Evolutionary conservation across 1,140 invertebrate species (phyloP), one percentile per base, ranked within the genome.

Genomic region (Pissodes strobi): DNA sequence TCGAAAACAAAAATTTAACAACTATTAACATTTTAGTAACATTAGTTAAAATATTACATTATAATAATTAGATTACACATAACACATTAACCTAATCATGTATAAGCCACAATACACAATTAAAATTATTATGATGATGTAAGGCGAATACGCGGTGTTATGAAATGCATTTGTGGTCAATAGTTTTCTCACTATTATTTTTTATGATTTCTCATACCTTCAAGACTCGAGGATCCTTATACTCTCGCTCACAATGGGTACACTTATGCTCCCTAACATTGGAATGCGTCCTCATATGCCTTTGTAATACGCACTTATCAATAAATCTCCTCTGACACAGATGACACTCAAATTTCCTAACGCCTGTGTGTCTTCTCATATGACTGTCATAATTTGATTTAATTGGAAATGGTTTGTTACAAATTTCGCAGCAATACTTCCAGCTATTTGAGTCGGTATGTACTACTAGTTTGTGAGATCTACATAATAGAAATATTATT

Each of bases 251-350:
- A 43, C 71, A 73, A 19, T 69, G 53, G 8, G 23, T 17, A 45
- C 71, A 73, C 22, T 64, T 64, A 34, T 67, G 65, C 9, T 71
- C 65, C 18, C 69, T 67, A 4, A 69, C 64, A 37, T 72, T 72
- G 0, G 69, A 69, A 41, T 76, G 75, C 4, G 70, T 66, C 18
- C 62, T 59, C 62, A 75, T 69, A 58, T 77, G 75, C 18, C 71
- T 69, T 58, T 74, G 67, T 39, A 73, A 56, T 4, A 67, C 68
- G 19, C 64, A 59, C 45, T 74, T 73, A 38, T 69, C 67, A 8
- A 58, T 62, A 57, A 94, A 94, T 21, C 85, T 81, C 72, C 92
- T 92, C 2, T 82, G 82, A 70, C 91, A 94, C 1, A 86, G 81
- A 6, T 82, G 80, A 71, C 91, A 94, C 1, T 82, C 80, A 74